A percentile compares a stretch with the other conserved stretches of the same genome.
phyloP scores from a whole-genome alignment of 2,888 invertebrate genomes.

The Zeuzera pyrina region DNA sequence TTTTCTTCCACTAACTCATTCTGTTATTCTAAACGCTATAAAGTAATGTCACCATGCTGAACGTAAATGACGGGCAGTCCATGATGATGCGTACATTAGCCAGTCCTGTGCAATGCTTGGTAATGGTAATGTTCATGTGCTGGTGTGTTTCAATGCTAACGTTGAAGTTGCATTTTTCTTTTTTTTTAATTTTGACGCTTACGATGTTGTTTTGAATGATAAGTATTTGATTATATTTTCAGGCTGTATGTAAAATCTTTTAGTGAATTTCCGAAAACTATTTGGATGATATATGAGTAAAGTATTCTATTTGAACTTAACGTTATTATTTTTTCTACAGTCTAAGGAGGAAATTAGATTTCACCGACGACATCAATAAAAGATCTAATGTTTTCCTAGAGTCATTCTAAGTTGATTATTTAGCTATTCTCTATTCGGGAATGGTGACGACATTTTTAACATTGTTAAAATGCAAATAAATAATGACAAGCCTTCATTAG shows the following conservation, averaged over 20 bases:
- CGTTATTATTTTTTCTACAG: too few relatives aligned
- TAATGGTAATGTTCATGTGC: conserved; percentile 61
- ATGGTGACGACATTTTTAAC: conserved; percentile 2
- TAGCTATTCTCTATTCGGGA: neutral
- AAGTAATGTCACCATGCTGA: conserved; percentile 67
- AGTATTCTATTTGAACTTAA: too few relatives aligned
- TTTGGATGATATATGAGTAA: too few relatives aligned
- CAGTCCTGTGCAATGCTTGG: conserved; percentile 67
- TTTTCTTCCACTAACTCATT: conserved; percentile 1
- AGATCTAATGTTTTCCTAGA: too few relatives aligned
- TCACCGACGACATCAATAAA: too few relatives aligned
- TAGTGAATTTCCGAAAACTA: too few relatives aligned
- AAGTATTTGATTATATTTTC: too few relatives aligned
- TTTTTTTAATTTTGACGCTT: neutral
- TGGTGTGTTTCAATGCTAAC: conserved; percentile 33
- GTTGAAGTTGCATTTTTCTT: neutral
- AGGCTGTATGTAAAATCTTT: too few relatives aligned
- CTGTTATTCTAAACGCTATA: conserved; percentile 55
- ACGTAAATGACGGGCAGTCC: conserved; percentile 57
- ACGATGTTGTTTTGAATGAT: too few relatives aligned
- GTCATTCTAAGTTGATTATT: too few relatives aligned
- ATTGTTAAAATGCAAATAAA: conserved; percentile 48
- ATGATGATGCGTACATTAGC: conserved; percentile 54
- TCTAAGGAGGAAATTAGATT: too few relatives aligned
- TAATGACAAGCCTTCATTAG: conserved; percentile 46